Percentiles rank a stretch among this genome's conserved stretches.
Evolutionary conservation across 2,888 invertebrate species (phyloP).

Genomic region (Drosophila silvestris): DNA sequence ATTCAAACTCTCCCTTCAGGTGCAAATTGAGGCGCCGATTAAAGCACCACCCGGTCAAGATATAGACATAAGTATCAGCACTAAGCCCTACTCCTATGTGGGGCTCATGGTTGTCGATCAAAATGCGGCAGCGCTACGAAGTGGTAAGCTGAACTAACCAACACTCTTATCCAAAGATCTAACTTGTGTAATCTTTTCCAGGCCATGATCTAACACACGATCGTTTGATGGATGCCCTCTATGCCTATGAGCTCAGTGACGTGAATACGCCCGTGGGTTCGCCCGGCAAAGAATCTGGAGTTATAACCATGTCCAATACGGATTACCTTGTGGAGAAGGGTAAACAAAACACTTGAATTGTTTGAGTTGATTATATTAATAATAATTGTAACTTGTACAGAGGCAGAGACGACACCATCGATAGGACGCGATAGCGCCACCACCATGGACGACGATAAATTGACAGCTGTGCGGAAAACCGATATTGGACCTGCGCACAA

Average conservation of each 20-base stretch:
- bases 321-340: conserved; percentile 81
- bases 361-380: neutral
- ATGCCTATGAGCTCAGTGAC: conserved; percentile 79
- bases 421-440: conserved; percentile 50
- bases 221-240: conserved; percentile 80
- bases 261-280: conserved; percentile 75
- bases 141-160: conserved; percentile 86
- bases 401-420: conserved; percentile 73
- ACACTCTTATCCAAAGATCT: accelerated
- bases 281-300: conserved; percentile 83
- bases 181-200: conserved; percentile 11
- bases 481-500: conserved; percentile 85
- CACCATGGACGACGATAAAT: conserved; percentile 76
- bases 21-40: conserved; percentile 89
- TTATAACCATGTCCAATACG: conserved; percentile 83
- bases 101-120: conserved; percentile 96
- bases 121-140: conserved; percentile 89
- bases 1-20: conserved; percentile 22
- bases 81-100: conserved; percentile 94
- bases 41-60: conserved; percentile 92
- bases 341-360: conserved; percentile 15
- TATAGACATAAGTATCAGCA: conserved; percentile 91
- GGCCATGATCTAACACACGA: conserved; percentile 82
- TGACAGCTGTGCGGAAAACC: conserved; percentile 84
- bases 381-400: conserved; percentile 38